phyloP scores from a whole-genome alignment of 2,113 vertebrate genomes.

The Barnardius zonarius region DNA sequence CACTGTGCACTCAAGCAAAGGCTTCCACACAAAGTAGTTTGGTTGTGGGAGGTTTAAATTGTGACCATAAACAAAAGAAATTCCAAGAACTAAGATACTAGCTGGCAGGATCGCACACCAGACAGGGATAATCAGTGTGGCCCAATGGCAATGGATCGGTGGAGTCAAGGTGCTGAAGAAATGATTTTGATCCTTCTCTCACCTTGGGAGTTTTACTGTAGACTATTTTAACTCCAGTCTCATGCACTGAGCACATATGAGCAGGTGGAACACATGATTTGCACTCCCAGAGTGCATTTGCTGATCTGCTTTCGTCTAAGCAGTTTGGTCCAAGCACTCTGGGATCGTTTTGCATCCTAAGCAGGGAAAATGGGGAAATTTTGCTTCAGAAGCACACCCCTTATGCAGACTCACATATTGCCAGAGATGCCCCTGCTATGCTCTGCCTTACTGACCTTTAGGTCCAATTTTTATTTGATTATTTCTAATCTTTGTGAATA shows the following conservation, averaged over 20 bases:
- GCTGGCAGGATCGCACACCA: too few species aligned
- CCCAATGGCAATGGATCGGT: accelerated
- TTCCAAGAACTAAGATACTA: neutral
- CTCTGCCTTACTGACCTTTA: neutral
- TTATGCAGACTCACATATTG: neutral
- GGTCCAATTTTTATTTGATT: neutral
- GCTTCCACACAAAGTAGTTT: too few species aligned
- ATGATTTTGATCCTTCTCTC: neutral
- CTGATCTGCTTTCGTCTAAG: neutral
- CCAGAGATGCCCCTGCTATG: neutral
- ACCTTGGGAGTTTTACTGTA: neutral
- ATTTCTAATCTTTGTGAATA: neutral
- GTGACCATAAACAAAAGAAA: neutral
- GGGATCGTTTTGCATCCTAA: neutral
- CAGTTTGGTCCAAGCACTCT: neutral
- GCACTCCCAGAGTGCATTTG: neutral
- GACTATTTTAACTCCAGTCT: neutral
- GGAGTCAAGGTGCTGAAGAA: neutral
- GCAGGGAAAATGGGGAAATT: neutral
- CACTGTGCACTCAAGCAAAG: neutral
- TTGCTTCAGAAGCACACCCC: neutral
- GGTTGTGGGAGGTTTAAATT: neutral
- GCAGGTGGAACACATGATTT: neutral
- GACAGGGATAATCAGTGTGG: neutral
- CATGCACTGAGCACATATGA: neutral